Percentiles rank a stretch among this genome's conserved stretches.
These are phyloP conservation scores for Gallinago nigripennis DNA, from an alignment of 2,797 vertebrate genomes.

Conservation along the genomic window DNA sequence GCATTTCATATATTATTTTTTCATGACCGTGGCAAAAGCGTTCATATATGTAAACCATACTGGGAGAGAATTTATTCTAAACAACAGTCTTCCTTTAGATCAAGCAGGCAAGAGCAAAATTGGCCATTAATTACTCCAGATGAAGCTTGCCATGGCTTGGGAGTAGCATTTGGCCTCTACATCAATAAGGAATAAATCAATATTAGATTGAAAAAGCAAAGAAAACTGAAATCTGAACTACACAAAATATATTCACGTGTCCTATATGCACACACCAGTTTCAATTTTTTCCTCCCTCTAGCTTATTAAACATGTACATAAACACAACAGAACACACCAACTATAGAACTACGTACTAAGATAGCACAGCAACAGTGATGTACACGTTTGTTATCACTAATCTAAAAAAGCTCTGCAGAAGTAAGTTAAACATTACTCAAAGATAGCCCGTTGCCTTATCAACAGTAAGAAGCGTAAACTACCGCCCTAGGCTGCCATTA, in stretches of 20 bases:
- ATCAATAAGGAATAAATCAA: neutral
- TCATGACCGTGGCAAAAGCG: neutral
- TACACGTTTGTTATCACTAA: accelerated
- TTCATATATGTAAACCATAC: neutral
- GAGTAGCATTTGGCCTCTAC: neutral
- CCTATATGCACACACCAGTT: neutral
- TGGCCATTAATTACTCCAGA: neutral
- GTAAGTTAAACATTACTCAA: neutral
- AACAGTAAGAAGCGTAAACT: neutral
- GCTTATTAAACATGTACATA: neutral
- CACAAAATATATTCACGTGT: accelerated
- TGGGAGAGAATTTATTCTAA: neutral
- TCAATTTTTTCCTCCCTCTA: neutral
- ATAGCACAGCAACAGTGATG: accelerated
- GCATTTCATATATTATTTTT: neutral
- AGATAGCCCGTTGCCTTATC: neutral
- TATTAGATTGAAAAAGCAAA: neutral
- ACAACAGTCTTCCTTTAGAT: neutral
- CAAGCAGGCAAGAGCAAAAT: neutral
- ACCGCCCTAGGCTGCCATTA: neutral
- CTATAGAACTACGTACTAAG: accelerated
- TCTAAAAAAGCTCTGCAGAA: neutral
- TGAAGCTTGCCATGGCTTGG: neutral
- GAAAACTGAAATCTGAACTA: neutral
- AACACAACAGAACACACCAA: neutral